A percentile compares a stretch with the other conserved stretches of the same genome.
phyloP scores from a whole-genome alignment of 1,140 invertebrate genomes.

The Macrotrachela quadricornifera region DNA sequence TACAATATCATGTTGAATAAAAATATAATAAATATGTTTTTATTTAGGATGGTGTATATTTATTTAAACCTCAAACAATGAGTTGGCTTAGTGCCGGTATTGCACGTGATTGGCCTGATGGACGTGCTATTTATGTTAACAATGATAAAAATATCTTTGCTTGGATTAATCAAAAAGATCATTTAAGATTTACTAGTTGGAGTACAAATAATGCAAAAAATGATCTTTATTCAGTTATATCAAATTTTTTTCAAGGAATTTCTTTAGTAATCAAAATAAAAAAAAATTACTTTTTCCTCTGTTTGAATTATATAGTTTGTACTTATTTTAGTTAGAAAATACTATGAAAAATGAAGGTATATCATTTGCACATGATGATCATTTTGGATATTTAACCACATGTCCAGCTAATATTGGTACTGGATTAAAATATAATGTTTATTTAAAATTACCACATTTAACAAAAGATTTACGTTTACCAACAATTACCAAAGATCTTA shows the following conservation, averaged over 20 bases:
- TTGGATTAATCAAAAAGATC: conserved; percentile 2
- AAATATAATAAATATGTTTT: background rate
- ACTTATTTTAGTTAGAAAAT: conserved; percentile 1
- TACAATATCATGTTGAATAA: background rate
- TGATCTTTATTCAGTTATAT: background rate
- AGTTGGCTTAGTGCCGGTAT: background rate
- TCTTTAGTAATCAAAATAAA: background rate
- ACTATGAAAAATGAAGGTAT: background rate
- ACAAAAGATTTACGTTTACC: background rate
- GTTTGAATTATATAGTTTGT: background rate
- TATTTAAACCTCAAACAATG: background rate
- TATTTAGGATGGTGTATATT: background rate
- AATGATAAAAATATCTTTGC: conserved; percentile 1
- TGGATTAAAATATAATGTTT: background rate
- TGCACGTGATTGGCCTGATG: conserved; percentile 6
- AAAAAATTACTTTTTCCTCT: background rate
- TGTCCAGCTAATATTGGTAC: conserved; percentile 4
- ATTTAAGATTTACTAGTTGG: background rate
- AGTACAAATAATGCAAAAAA: background rate
- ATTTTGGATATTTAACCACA: conserved; percentile 6
- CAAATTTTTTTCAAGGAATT: background rate
- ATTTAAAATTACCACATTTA: background rate
- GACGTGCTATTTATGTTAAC: conserved; percentile 3
- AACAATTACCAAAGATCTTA: background rate
- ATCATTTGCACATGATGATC: background rate